Evolutionary conservation across 2,113 vertebrate genomes (phyloP), one percentile per base, ranked within the genome.

Genomic region (Delphinapterus leucas): DNA sequence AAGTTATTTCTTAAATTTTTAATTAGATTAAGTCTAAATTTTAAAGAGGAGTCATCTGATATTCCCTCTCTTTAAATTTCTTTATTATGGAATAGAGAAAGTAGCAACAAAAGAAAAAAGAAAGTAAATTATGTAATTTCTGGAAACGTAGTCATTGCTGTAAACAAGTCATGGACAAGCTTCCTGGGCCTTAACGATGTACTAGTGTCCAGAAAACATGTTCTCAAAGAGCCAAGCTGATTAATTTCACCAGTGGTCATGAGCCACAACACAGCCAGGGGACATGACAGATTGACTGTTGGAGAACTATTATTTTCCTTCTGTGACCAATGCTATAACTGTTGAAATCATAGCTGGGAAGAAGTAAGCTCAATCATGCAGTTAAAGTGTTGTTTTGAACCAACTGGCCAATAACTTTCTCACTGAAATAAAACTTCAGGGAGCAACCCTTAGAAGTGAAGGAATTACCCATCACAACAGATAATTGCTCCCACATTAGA

Each of bases 311-410:
- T 88, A 94, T 96, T 97, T 97, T 97, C 94, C 94, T 60, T 95
- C 76, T 55, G 61, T 90, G 95, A 79, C 76, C 86, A 83, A 44
- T 63, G 33, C 63, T 90, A 13, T 90, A 91, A 96, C 74, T 68
- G 87, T 73, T 76, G 67, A 96, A 97, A 98, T 97, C 87, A 96
- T 90, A 96, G 79, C 82, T 90, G 63, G 92, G 81, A 95, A 96
- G 84, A 95, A 92, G 55, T 10, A 71, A 90, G 33, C 80, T 96
- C 95, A 90, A 79, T 90, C 94, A 92, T 79, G 81, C 63, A 94
- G 92, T 88, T 93, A 85, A 82, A 95, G 70, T 89, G 86, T 82
- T 98, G 71, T 81, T 95, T 88, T 97, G 73, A 95, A 92, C 53
- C 71, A 96, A 81, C 0, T 49, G 87, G 17, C 70, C 90, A 88